Conservation (phyloP, 1,140 invertebrate genomes). For the Apolygus lucorum region DNA sequence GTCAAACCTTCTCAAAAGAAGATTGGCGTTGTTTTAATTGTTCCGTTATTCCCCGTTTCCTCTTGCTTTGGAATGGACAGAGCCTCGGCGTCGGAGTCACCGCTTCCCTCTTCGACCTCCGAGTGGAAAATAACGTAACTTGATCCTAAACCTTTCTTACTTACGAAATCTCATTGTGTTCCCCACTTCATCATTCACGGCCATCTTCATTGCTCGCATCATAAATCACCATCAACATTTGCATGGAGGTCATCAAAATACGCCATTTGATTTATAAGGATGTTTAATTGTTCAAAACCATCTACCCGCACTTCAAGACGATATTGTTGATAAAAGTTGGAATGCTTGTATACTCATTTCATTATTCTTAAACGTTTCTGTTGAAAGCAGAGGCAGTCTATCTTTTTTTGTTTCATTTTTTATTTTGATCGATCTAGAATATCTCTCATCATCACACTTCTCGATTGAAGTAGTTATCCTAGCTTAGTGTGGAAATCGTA, state of each 20-base stretch:
- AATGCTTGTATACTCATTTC: too few relatives aligned
- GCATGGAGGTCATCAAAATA: not conserved
- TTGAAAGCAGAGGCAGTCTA: too few relatives aligned
- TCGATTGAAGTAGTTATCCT: too few relatives aligned
- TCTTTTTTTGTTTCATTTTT: too few relatives aligned
- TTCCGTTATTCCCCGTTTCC: not conserved
- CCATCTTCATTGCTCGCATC: not conserved
- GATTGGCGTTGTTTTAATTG: not conserved
- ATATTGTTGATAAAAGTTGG: too few relatives aligned
- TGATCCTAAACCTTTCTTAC: not conserved
- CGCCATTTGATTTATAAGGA: not conserved
- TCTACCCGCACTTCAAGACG: too few relatives aligned
- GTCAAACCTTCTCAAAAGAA: not conserved
- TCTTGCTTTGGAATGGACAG: constrained; percentile 9
- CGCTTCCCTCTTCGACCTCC: constrained; percentile 22
- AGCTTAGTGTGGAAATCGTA: too few relatives aligned
- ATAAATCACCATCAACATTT: not conserved
- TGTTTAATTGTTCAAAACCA: too few relatives aligned
- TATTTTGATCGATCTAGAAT: too few relatives aligned
- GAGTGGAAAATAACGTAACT: constrained; percentile 27
- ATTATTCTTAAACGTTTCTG: too few relatives aligned
- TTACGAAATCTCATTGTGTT: not conserved
- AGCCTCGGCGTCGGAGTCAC: constrained; percentile 2
- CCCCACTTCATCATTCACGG: not conserved
- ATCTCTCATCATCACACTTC: too few relatives aligned